These are phyloP conservation scores for Galago senegalensis DNA, from an alignment of 2,797 vertebrate species.

Conservation along the genomic window DNA sequence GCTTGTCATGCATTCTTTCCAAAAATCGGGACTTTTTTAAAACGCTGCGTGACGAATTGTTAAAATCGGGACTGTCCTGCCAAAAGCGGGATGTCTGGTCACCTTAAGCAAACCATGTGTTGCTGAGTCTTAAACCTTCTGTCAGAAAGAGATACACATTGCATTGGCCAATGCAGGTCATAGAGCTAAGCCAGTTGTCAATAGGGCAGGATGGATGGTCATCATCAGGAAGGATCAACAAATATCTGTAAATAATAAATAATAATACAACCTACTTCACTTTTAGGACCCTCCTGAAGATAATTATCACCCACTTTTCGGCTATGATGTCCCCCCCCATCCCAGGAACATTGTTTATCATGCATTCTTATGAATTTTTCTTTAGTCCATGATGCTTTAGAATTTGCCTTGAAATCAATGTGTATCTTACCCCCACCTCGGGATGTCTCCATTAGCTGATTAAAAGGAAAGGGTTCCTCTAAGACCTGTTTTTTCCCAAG, in stretches of 20 bases:
- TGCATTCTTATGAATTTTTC: background rate
- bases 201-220: background rate
- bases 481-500: background rate
- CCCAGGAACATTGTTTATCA: background rate
- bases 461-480: conserved; percentile 53
- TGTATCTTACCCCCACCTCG: background rate
- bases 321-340: background rate
- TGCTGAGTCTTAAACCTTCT: background rate
- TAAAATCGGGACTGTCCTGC: too few species aligned
- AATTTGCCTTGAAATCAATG: conserved; percentile 53
- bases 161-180: background rate
- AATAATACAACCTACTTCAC: background rate
- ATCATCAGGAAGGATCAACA: background rate
- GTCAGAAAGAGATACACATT: background rate
- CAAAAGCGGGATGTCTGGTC: too few species aligned
- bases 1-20: too few species aligned
- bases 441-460: conserved; percentile 68
- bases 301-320: background rate
- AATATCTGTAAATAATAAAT: background rate
- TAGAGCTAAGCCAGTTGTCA: background rate
- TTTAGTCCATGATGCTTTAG: conserved; percentile 3
- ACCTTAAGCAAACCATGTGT: background rate
- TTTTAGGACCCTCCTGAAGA: background rate
- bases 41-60: too few species aligned
- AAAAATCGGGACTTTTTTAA: too few species aligned